Evolutionary conservation across 2,797 vertebrate species (phyloP), one percentile per base, ranked within the genome.

Genomic region (Crocidura indochinensis): DNA sequence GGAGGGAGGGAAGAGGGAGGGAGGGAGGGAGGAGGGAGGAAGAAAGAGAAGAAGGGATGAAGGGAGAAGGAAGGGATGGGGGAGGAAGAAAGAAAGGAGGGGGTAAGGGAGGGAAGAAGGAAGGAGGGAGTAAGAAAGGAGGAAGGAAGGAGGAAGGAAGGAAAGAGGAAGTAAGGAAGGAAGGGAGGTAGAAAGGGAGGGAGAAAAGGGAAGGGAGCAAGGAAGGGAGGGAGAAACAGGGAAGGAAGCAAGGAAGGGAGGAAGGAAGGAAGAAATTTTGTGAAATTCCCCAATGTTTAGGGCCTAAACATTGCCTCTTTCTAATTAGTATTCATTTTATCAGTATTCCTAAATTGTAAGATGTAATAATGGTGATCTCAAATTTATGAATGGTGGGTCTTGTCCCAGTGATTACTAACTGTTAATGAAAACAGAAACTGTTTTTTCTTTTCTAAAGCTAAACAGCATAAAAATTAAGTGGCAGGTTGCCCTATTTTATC

Each of bases 381-480:
- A 87, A 94, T 91, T 95, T 87, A 87, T 38, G 12, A 94, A 51
- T 74, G 47, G 62, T 4, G 64, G 46, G 14, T 1, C 27, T 81
- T 92, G 62, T 7, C 72, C 53, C 20, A 62, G 73, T 26, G 62
- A 62, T 67, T 77, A 76, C 46, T 26, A 65, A 56, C 84, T 85
- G 20, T 91, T 93, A 92, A 94, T 62, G 87, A 93, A 84, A 74
- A 90, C 65, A 86, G 91, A 86, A 95, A 79, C 79, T 92, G 84
- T 51, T 85, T 93, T 95, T 94, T 20, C 83, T 94, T 87, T 73
- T 49, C 90, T 89, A 80, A 94, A 94, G 87, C 1, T 1, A 95
- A 96, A 94, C 91, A 86, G 81, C 88, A 83, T 95, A 96, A 95
- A 96, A 95, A 95, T 60, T 74, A 96, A 95, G 93, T 53, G 91